Evolutionary conservation across 2,888 invertebrate genomes (phyloP).

Genomic region (Blastobasis lacticolella): DNA sequence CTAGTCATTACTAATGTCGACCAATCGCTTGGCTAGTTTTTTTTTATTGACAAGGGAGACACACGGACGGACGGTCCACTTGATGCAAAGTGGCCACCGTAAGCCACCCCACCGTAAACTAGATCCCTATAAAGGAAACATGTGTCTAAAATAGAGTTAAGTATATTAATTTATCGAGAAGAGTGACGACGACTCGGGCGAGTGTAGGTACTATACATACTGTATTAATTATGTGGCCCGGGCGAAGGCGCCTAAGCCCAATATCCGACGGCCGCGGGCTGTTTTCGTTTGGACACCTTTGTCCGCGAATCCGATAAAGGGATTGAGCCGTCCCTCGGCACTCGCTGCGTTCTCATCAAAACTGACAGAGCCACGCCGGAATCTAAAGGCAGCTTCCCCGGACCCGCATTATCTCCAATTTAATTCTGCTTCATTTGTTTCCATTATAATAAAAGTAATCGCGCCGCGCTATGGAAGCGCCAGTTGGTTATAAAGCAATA

Average conservation of each 20-base stretch:
- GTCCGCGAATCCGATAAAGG: slow-evolving; percentile 30
- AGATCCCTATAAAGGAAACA: not conserved
- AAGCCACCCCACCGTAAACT: not conserved
- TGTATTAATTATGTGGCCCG: slow-evolving; percentile 27
- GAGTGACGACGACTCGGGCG: too few relatives aligned
- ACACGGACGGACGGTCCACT: not conserved
- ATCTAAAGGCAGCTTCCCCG: slow-evolving; percentile 12
- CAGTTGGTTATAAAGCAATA: slow-evolving; percentile 16
- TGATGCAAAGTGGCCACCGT: not conserved
- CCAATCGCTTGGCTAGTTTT: too few relatives aligned
- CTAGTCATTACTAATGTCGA: too few relatives aligned
- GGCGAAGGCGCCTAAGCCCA: slow-evolving; percentile 21
- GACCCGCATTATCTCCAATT: slow-evolving; percentile 8
- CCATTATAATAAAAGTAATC: slow-evolving; percentile 7
- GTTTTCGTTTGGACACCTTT: slow-evolving; percentile 36
- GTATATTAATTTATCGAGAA: too few relatives aligned
- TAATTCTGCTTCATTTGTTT: slow-evolving; percentile 7
- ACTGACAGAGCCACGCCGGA: slow-evolving; percentile 15
- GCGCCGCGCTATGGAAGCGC: slow-evolving; percentile 7
- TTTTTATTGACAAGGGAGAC: too few relatives aligned
- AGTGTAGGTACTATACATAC: slow-evolving; percentile 21
- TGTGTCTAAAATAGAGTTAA: not conserved
- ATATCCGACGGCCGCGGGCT: slow-evolving; percentile 34
- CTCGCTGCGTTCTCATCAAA: slow-evolving; percentile 20
- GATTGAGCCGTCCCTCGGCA: slow-evolving; percentile 16